Evolutionary conservation across 2,888 invertebrate species (phyloP), one percentile per base, ranked within the genome.

Genomic region (Sesamia inferens): DNA sequence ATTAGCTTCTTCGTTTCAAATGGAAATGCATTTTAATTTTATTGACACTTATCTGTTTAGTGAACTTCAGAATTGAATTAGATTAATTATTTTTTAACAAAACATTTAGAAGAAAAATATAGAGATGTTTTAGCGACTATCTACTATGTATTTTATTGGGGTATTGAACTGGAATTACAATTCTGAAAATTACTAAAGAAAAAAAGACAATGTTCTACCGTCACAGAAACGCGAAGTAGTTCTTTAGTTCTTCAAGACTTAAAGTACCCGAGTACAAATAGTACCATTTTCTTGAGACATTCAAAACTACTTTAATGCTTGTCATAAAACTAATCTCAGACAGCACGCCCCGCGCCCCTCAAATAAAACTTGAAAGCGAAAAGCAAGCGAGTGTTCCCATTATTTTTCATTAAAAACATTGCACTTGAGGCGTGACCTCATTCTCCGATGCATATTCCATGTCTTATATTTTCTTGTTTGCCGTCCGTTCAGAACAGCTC

Each of bases 401-500:
- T 86, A 86, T 82, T 87, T 87, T 86, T 81, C 88, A 87, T 87
- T 87, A 83, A 82, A 85, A 81, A 78, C 78, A 74, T 75, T 79
- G 84, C 84, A 76, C 71, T 87, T 70, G 80, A 85, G 70, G 72
- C 85, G 85, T 85, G 85, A 85, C 86, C 85, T 74, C 86, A 76
- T 87, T 87, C 74, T 58, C 47, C 68, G 57, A 83, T 85, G 85
- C 87, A 85, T 85, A 85, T 85, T 87, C 83, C 78, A 78, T 83
- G 80, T 86, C 87, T 82, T 87, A 85, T 83, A 87, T 78, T 79
- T 85, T 87, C 85, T 83, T 85, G 87, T 85, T 85, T 78, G 85
- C 74, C 85, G 74, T 73, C 73, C 83, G 74, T 76, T 76, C 78
- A 72, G 77, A 76, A 78, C 76, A 79, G 77, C 74, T 72, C 85